Base-by-base conservation (phyloP, 2,888 invertebrate genomes). In the Caenorhabditis sp. region DNA sequence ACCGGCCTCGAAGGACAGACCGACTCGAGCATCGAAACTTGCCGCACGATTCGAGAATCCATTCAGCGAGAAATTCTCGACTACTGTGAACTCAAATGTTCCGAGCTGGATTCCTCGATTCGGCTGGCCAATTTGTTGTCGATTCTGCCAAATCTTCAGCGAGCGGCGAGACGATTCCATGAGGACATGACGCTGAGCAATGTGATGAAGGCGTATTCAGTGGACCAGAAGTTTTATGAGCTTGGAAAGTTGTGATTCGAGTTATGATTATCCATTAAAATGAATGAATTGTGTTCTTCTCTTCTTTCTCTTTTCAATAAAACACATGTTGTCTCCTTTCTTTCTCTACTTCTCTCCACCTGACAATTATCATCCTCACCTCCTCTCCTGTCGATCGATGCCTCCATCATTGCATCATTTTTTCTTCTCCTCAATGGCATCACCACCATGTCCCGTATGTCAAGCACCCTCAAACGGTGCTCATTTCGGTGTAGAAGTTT, bases 401-500 rank as follows among this genome's bases (percentile, higher is more conserved):
- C 16, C 19, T 28, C 44, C 56, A n/a, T 19, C 16, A 19, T 72
- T 61, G 22, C 72, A 49, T 73, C 63, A 51, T 59, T 35, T 10
- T 16, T 54, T 22, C 35, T 38, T 10, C 24, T 3, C 35, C 51
- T 51, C 22, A 38, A 41, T 44, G 44, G 16, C 63, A n/a, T 22
- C 14, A n/a, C n/a, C 49, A 28, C 59, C 59, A 0, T 76, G 76
- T 51, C 56, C 76, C 8, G 82, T 82, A 4, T 82, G 82, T 54
- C 22, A 49, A 16, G 66, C 73, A 2, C 68, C 82, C 7, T 61
- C 76, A 54, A 77, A 68, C 51, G 72, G 72, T 26, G 73, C 61
- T 38, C 82, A 82, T 24, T 82, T 82, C 16, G 82, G 82, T 47
- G 61, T 76, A 6, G 76, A 76, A 38, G 68, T 68, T 19, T 76